phyloP scores from a whole-genome alignment of 1,140 invertebrate genomes.

The Pogonomyrmex barbatus region DNA sequence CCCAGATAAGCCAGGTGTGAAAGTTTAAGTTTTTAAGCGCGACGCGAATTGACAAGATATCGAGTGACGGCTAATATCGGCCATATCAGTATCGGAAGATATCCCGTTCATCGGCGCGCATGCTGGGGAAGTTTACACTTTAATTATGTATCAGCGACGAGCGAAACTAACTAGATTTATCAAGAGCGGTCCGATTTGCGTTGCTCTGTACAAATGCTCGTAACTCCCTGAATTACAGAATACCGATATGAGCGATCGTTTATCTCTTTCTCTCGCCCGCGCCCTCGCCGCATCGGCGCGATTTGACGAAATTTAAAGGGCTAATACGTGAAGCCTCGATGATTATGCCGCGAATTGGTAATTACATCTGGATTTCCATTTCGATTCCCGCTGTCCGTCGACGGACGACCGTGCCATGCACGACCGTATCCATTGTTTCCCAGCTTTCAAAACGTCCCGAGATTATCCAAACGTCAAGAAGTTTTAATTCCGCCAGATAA shows the following conservation, averaged over 20 bases:
- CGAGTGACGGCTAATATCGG: background rate
- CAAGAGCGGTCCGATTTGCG: slow-evolving; percentile 70
- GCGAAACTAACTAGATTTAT: slow-evolving; percentile 74
- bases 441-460: slow-evolving; percentile 50
- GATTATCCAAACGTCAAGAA: slow-evolving; percentile 63
- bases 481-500: slow-evolving; percentile 53
- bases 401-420: slow-evolving; percentile 17
- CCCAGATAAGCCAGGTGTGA: background rate
- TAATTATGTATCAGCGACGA: slow-evolving; percentile 76
- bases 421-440: slow-evolving; percentile 25
- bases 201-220: slow-evolving; percentile 65
- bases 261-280: slow-evolving; percentile 57
- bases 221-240: slow-evolving; percentile 68
- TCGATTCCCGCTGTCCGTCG: slow-evolving; percentile 48
- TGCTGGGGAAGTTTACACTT: slow-evolving; percentile 69
- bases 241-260: slow-evolving; percentile 63
- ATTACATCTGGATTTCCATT: slow-evolving; percentile 72
- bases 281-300: slow-evolving; percentile 23
- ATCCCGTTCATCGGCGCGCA: slow-evolving; percentile 1
- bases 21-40: slow-evolving; percentile 39
- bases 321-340: slow-evolving; percentile 70
- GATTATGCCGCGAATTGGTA: slow-evolving; percentile 70
- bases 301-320: slow-evolving; percentile 76
- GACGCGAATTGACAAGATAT: slow-evolving; percentile 25
- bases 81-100: slow-evolving; percentile 18